Base-by-base conservation (phyloP, 2,888 invertebrate genomes). In the Pristionchus fissidentatus region DNA sequence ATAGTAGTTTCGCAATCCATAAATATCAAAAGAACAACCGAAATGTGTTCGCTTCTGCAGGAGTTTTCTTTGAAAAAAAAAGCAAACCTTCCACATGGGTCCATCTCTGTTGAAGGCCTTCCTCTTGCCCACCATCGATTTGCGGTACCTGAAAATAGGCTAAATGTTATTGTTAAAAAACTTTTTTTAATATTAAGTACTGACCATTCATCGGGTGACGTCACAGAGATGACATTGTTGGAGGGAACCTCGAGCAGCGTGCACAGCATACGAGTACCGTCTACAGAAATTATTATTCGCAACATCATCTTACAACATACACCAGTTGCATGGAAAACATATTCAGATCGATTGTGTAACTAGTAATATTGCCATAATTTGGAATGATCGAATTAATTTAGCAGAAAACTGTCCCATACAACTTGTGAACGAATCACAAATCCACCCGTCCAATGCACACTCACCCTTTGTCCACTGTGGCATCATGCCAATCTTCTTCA, bases 391-490 rank as follows among this genome's bases (percentile, higher is more conserved):
- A n/a, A n/a, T n/a, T n/a, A n/a, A n/a, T n/a, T n/a, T n/a, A n/a
- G n/a, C n/a, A n/a, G n/a, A n/a, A n/a, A n/a, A n/a, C n/a, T n/a
- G n/a, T n/a, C n/a, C n/a, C n/a, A n/a, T n/a, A n/a, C n/a, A n/a
- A n/a, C n/a, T n/a, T n/a, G n/a, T n/a, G 46, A 46, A 46, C 15
- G 46, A 15, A 46, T 10, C 46, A 46, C 15, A 8, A 10, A 46
- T 46, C 46, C 7, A 46, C 46, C 15, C 55, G 15, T n/a, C 7
- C 55, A 22, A 15, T 10, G 7, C 4, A 2, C 19, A 1, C 66
- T 38, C 3, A 82, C 85, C 84, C 41, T 81, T 85, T 0, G 87
- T 87, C 96, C 83, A 98, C 97, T 83, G 98, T 97, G 70, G 98
- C 97, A 19, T 77, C 92, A 92, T 92, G 55, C 92, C 91, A 49